Evolutionary conservation across 1,140 invertebrate species (phyloP).

Genomic region (Leptonema lineaticorne): DNA sequence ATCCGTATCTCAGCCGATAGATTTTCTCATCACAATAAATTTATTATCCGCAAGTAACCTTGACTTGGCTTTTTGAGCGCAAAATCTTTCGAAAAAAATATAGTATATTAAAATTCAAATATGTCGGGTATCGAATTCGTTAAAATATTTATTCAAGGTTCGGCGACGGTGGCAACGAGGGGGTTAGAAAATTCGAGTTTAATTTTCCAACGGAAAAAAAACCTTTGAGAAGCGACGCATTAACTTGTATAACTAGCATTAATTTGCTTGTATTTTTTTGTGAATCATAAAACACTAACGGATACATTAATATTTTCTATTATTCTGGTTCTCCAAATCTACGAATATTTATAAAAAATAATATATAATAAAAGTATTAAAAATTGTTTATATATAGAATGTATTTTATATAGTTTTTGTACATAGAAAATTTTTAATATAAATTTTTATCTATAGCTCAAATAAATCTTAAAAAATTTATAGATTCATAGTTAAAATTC

Average conservation of each 20-base stretch:
- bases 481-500: too few relatives aligned
- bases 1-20: too few relatives aligned
- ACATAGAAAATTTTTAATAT: too few relatives aligned
- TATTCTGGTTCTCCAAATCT: too few relatives aligned
- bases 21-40: too few relatives aligned
- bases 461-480: too few relatives aligned
- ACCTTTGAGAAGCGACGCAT: background rate
- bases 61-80: background rate
- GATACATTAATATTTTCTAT: too few relatives aligned
- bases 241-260: background rate
- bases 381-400: too few relatives aligned
- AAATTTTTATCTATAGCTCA: too few relatives aligned
- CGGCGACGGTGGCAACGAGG: background rate
- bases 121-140: background rate
- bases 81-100: background rate
- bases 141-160: conserved; percentile 6
- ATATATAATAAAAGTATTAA: too few relatives aligned
- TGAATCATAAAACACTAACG: background rate
- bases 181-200: background rate
- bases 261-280: background rate
- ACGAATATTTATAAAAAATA: too few relatives aligned
- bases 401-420: too few relatives aligned
- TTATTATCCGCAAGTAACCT: background rate
- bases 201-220: conserved; percentile 7
- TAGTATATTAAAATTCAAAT: conserved; percentile 9